Evolutionary conservation across 2,888 invertebrate species (phyloP), one percentile per base, ranked within the genome.

Genomic region (Leptinotarsa haldemani): DNA sequence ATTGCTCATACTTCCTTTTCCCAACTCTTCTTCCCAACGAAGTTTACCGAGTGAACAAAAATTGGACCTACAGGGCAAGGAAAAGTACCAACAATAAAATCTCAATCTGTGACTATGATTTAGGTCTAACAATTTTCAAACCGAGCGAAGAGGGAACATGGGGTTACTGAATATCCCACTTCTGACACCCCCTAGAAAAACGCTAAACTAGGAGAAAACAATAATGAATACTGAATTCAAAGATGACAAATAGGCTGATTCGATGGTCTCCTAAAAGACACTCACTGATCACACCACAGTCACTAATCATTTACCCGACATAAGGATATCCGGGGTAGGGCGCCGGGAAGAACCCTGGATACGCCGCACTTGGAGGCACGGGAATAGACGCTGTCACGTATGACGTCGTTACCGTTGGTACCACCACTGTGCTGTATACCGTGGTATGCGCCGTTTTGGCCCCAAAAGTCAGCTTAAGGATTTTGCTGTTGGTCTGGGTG

Each of bases 371-470:
- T 9, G 92, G 92, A 80, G 93, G 94, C 20, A 95, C 90, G 3
- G 94, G 91, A 46, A 96, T 89, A 0, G 95, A 94, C 18, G 93
- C 93, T 7, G 96, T 96, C 77, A 96, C 90, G 84, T 94, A 94
- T 18, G 94, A 93, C n/a, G 96, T 96, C 75, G 96, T 86, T 68
- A 93, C 90, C 0, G 95, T 95, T 9, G 96, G 95, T 58, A 96
- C 92, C 63, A 96, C 92, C 82, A 91, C 93, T 53, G 96, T 95
- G 2, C 94, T 94, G 86, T 92, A 95, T 74, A 97, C 89, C 1
- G 96, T 96, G 9, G 96, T 96, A 85, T 94, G 94, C 0, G 95
- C 93, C 0, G 96, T 96, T 86, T 95, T 95, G 48, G 96, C 96
- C n/a, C 96, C 96, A 85, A 96, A 96, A 15, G 95, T 96, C 79